phyloP scores from a whole-genome alignment of 2,888 invertebrate genomes.

The Oconnorella tubifera region DNA sequence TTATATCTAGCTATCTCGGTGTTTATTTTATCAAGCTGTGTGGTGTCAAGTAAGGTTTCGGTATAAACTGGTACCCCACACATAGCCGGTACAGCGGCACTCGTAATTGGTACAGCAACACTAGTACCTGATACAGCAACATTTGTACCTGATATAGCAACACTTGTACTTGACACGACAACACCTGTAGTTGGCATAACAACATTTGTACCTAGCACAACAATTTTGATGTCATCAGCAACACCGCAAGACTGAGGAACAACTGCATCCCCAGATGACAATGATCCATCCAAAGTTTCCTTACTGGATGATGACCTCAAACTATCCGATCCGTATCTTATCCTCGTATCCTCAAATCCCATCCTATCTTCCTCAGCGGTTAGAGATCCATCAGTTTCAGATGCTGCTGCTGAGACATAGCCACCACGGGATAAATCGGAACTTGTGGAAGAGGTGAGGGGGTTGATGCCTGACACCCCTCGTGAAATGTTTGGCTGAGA shows the following conservation, averaged over 20 bases:
- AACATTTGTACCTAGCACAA: neutral
- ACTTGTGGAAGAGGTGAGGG: constrained; percentile 15
- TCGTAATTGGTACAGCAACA: neutral
- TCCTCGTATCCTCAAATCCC: neutral
- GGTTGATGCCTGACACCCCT: neutral
- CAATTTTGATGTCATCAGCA: neutral
- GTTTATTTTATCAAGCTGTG: too few relatives aligned
- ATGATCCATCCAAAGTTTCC: constrained; percentile 3
- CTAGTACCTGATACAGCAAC: neutral
- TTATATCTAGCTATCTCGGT: too few relatives aligned
- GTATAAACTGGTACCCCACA: too few relatives aligned
- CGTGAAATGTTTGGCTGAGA: constrained; percentile 42
- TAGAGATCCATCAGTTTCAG: neutral
- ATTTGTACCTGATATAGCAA: neutral
- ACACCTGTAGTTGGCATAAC: neutral
- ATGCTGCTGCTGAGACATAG: neutral
- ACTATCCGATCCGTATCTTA: constrained; percentile 1
- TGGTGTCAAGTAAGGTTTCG: too few relatives aligned
- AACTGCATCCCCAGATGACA: neutral
- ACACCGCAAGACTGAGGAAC: too few relatives aligned
- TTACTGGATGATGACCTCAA: constrained; percentile 12
- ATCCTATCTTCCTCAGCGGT: too few relatives aligned
- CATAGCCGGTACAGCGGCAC: neutral
- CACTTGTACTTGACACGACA: neutral
- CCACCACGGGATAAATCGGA: constrained; percentile 11